Evolutionary conservation across 2,113 vertebrate genomes (phyloP).

Genomic region (Pygoscelis antarcticus): DNA sequence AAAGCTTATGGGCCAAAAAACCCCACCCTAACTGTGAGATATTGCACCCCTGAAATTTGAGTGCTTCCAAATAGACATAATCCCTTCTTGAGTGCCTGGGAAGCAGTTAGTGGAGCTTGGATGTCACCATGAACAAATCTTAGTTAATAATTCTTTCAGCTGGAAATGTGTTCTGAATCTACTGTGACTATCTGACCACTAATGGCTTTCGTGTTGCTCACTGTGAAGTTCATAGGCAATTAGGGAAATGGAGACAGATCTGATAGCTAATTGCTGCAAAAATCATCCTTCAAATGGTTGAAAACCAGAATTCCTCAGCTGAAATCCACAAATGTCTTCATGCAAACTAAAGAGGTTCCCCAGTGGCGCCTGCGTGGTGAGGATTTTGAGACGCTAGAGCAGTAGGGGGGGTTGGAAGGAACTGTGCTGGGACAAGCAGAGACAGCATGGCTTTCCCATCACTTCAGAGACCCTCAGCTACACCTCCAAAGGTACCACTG

Average conservation of each 20-base stretch:
- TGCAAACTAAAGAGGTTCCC: neutral
- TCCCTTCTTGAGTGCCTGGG: neutral
- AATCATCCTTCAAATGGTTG: neutral
- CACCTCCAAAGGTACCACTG: neutral
- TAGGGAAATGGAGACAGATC: neutral
- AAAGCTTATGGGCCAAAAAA: neutral
- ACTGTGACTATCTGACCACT: neutral
- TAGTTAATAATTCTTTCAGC: neutral
- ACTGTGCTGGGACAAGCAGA: neutral
- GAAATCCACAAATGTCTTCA: neutral
- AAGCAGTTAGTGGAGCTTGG: neutral
- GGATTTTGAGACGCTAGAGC: neutral
- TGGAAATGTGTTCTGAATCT: constrained; percentile 37
- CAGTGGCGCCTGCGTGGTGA: neutral
- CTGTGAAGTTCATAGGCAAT: constrained; percentile 11
- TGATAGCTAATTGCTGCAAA: constrained; percentile 29
- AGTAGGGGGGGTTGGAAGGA: neutral
- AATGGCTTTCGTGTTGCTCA: constrained; percentile 7
- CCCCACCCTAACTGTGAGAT: neutral
- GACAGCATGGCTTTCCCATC: neutral
- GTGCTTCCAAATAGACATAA: neutral
- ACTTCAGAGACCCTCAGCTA: neutral
- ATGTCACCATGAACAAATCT: neutral
- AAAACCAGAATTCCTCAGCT: constrained; percentile 2
- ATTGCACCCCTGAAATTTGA: neutral